These are phyloP conservation scores for Drosophila erecta DNA, from an alignment of 1,140 invertebrate species.

Conservation along the genomic window DNA sequence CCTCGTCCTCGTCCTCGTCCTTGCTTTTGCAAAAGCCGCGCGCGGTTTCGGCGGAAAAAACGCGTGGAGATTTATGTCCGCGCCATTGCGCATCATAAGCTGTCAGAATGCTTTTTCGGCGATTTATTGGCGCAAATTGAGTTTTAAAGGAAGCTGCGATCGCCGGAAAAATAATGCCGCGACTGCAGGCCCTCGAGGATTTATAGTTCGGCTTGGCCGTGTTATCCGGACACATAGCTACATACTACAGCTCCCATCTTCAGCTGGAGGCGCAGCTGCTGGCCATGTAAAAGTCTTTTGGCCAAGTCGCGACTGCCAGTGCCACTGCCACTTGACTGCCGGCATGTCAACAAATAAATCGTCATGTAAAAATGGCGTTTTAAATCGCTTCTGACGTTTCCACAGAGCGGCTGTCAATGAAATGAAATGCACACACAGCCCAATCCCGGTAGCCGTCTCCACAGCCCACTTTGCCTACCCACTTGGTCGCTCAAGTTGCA, in stretches of 20 bases:
- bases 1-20: conserved; percentile 6
- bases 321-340: conserved; percentile 33
- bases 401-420: conserved; percentile 77
- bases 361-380: conserved; percentile 83
- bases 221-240: neutral
- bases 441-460: conserved; percentile 37
- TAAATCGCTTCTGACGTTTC: conserved; percentile 81
- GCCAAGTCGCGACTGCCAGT: conserved; percentile 17
- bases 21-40: conserved; percentile 55
- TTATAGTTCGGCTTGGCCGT: conserved; percentile 60
- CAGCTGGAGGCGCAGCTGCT: conserved; percentile 60
- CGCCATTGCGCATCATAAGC: conserved; percentile 81
- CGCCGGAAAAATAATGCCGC: conserved; percentile 8
- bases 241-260: conserved; percentile 46
- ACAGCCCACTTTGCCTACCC: conserved; percentile 35
- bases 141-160: conserved; percentile 75
- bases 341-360: conserved; percentile 83
- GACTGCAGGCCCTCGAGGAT: conserved; percentile 38
- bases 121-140: conserved; percentile 83
- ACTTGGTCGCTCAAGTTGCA: conserved; percentile 8
- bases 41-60: conserved; percentile 69
- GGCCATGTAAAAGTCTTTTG: conserved; percentile 66
- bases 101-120: conserved; percentile 81
- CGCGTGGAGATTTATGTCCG: conserved; percentile 71
- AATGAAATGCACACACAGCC: conserved; percentile 75